A percentile compares a stretch with the other conserved stretches of the same genome.
These are phyloP conservation scores for Lepas anatifera DNA, from an alignment of 2,888 invertebrate species.

Conservation along the genomic window DNA sequence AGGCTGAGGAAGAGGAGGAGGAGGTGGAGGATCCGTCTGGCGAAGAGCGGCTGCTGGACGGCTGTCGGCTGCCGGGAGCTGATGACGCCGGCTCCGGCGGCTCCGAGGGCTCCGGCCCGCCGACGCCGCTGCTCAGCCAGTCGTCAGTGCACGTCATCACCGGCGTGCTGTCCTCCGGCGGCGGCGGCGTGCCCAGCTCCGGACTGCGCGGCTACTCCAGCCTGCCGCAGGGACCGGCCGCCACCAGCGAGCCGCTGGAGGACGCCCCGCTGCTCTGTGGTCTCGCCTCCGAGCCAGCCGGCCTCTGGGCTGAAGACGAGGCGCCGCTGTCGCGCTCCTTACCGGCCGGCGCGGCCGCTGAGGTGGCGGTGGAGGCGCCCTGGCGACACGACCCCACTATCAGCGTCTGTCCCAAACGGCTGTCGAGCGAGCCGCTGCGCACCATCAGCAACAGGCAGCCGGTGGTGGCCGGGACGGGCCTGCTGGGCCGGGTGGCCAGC, in stretches of 20 bases:
- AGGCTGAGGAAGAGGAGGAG: not conserved
- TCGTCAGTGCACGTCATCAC: conserved; percentile 10
- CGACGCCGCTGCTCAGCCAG: conserved; percentile 13
- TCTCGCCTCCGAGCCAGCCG: too few relatives aligned
- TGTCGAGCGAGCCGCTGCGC: not conserved
- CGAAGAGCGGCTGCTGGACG: conserved; percentile 7
- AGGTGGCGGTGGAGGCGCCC: not conserved
- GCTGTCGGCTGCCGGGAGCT: not conserved
- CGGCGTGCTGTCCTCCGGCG: not conserved
- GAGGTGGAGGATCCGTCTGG: not conserved
- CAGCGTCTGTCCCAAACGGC: not conserved
- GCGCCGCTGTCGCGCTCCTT: not conserved
- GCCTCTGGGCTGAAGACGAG: not conserved
- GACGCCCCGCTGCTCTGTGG: too few relatives aligned
- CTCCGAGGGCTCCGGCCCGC: conserved; percentile 11
- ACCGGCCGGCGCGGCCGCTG: not conserved
- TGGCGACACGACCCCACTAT: not conserved
- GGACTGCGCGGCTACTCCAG: not conserved
- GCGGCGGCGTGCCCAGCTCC: not conserved
- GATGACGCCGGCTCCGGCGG: not conserved
- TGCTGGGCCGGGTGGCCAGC: not conserved
- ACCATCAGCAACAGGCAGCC: not conserved
- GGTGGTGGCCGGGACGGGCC: not conserved
- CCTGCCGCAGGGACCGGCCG: conserved; percentile 5
- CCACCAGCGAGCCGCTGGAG: conserved; percentile 1